Base-by-base conservation (phyloP, 2,888 invertebrate genomes). In the Lasiommata megera region DNA sequence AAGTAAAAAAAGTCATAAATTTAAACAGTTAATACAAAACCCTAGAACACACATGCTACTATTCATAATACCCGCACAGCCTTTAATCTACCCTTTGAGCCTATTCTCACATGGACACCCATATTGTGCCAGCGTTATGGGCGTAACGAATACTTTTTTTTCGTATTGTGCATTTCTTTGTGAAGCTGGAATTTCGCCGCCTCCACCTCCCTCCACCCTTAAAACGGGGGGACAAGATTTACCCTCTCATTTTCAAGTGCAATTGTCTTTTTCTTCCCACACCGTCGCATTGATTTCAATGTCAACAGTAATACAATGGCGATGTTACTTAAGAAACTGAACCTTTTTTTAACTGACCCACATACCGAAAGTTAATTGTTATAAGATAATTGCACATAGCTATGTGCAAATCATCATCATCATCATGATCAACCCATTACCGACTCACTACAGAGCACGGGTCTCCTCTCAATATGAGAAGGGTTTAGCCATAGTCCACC, bases 231-330 rank as follows among this genome's bases (percentile, higher is more conserved):
- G 23, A 14, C 18, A 18, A 16, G 37, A 56, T 47, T 47, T 38
- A 43, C 50, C 31, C 48, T 36, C 37, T 53, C 47, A 50, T 50
- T 60, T 38, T 50, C 60, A 51, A 60, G 52, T 41, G 43, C 43
- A 51, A 41, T 50, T 60, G 53, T 50, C 46, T 50, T 44, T 31
- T 38, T 48, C 56, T 50, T 56, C 53, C 53, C 48, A 48, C 43
- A 37, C 41, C 14, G 12, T 41, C 8, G 50, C 43, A 51, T 60
- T 48, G 53, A 53, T 52, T 60, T 60, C 44, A 50, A 60, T 56
- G 53, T 60, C 53, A 48, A 41, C 12, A 28, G 18, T 46, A n/a
- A 48, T 9, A 55, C 43, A 56, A 56, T 43, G 36, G 16, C 14
- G 44, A 14, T 37, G 28, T 34, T 44, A 23, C 46, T 56, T 23